Percentiles rank a stretch among this genome's conserved stretches.
These are phyloP conservation scores for Coelinius sp. DNA, from an alignment of 2,888 invertebrate genomes.

Conservation along the genomic window DNA sequence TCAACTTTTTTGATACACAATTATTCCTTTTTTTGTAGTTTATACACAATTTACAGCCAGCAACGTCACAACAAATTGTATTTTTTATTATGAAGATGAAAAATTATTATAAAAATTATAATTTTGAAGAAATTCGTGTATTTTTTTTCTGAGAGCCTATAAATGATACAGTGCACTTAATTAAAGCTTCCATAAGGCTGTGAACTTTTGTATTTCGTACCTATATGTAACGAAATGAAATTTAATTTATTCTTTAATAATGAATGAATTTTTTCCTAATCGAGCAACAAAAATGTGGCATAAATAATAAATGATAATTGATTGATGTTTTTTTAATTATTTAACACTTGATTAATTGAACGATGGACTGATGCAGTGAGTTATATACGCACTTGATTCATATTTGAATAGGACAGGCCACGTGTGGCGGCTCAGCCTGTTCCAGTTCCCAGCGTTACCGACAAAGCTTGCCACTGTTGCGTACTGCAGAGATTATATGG, in stretches of 20 bases:
- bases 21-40: neutral
- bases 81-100: neutral
- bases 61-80: neutral
- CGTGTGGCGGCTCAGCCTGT: too few relatives aligned
- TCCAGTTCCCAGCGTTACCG: too few relatives aligned
- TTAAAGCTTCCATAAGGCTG: conserved; percentile 26
- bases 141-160: neutral
- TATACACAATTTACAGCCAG: neutral
- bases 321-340: conserved; percentile 57
- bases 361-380: neutral
- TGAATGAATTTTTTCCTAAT: conserved; percentile 9
- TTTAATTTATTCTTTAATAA: conserved; percentile 15
- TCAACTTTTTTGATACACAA: neutral
- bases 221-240: conserved; percentile 2
- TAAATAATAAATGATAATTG: neutral
- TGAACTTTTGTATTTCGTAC: conserved; percentile 27
- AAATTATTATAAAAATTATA: neutral
- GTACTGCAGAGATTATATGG: too few relatives aligned
- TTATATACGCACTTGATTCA: too few relatives aligned
- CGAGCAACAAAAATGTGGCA: neutral
- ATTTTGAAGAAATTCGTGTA: neutral
- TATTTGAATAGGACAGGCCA: too few relatives aligned
- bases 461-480: too few relatives aligned
- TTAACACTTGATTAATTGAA: conserved; percentile 64
- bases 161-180: neutral